These are phyloP conservation scores for Torymus texanus DNA, from an alignment of 2,888 invertebrate species.

Conservation along the genomic window DNA sequence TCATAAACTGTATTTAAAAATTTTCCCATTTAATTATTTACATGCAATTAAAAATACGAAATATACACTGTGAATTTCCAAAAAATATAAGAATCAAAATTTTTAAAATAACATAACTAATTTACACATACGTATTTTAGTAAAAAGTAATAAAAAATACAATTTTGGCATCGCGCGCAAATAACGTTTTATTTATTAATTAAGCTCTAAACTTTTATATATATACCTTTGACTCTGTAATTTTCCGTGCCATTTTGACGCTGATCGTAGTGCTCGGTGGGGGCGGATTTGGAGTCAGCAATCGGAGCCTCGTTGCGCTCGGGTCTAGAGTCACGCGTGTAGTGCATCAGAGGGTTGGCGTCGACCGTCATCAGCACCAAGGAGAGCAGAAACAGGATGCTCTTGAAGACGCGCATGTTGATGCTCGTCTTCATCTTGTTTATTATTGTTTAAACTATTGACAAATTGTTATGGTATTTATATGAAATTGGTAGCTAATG, in stretches of 20 bases:
- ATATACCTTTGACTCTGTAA: constrained; percentile 78
- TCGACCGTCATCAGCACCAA: constrained; percentile 32
- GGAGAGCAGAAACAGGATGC: constrained; percentile 57
- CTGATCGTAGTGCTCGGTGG: constrained; percentile 79
- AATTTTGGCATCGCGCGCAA: too few species aligned
- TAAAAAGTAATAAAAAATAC: too few species aligned
- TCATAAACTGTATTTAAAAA: too few species aligned
- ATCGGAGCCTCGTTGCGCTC: neutral
- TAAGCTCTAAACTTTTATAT: neutral
- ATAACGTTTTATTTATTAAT: too few species aligned
- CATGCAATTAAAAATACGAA: too few species aligned
- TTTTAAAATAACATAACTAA: too few species aligned
- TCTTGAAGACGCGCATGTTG: constrained; percentile 69
- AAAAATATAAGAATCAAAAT: too few species aligned
- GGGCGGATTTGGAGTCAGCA: constrained; percentile 16
- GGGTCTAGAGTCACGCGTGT: constrained; percentile 25
- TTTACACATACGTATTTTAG: too few species aligned
- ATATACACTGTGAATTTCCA: too few species aligned
- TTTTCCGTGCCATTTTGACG: constrained; percentile 88
- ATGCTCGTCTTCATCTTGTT: constrained; percentile 60
- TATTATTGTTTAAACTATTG: neutral
- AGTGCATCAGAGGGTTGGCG: constrained; percentile 50
- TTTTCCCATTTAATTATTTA: too few species aligned
- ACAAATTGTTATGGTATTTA: neutral
- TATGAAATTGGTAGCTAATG: too few species aligned